Percentiles rank a stretch among this genome's conserved stretches.
Evolutionary conservation across 2,113 vertebrate genomes (phyloP).

Genomic region (Chionomys nivalis): DNA sequence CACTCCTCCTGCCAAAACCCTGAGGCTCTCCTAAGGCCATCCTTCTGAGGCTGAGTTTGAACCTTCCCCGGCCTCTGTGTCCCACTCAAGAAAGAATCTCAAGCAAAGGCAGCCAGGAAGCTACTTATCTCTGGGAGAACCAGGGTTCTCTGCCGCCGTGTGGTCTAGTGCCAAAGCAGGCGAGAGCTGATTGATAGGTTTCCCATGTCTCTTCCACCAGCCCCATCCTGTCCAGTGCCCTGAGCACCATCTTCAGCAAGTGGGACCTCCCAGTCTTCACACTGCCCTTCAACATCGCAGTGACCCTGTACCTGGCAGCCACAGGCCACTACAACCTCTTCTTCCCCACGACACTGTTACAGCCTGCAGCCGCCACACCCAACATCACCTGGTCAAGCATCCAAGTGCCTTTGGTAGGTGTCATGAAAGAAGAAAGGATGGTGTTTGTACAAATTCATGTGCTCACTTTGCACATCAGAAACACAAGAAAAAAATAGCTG

Average conservation of each 20-base stretch:
- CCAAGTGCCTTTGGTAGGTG: constrained; percentile 89
- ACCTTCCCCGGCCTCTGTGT: fast-evolving
- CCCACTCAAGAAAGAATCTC: background rate
- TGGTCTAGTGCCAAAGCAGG: background rate
- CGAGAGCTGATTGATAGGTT: background rate
- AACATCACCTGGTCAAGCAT: constrained; percentile 93
- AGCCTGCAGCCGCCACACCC: constrained; percentile 84
- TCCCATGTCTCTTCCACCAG: constrained; percentile 83
- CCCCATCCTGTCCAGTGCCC: constrained; percentile 92
- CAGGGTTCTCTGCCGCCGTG: fast-evolving
- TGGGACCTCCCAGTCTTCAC: constrained; percentile 98
- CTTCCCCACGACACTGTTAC: constrained; percentile 90
- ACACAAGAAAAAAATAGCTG: fast-evolving
- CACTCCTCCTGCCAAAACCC: background rate
- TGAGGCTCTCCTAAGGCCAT: background rate
- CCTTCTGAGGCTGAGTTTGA: background rate
- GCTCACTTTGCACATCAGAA: background rate
- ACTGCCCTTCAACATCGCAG: constrained; percentile 94
- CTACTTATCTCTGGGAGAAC: background rate
- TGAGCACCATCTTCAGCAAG: constrained; percentile 92
- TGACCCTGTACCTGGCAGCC: constrained; percentile 94
- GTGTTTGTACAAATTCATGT: too few species aligned
- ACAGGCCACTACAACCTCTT: constrained; percentile 91
- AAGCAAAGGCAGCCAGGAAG: background rate
- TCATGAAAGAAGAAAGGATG: background rate